phyloP scores from a whole-genome alignment of 2,888 invertebrate species.

The Iselma pallidipennis region DNA sequence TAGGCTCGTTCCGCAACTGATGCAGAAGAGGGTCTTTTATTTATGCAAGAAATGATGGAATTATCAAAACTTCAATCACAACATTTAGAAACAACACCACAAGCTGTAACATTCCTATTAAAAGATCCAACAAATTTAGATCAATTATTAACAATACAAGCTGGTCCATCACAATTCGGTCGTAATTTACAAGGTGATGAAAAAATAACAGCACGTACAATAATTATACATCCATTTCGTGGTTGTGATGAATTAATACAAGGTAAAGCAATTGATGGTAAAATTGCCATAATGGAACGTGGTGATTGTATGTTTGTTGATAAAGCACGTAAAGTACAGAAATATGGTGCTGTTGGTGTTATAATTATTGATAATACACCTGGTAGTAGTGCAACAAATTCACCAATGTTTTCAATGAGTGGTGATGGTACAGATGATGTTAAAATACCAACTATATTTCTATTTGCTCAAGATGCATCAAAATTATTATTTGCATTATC shows the following conservation, averaged over 20 bases:
- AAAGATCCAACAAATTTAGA: conserved; percentile 47
- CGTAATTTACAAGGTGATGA: conserved; percentile 70
- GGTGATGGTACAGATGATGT: conserved; percentile 90
- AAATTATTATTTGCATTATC: conserved; percentile 66
- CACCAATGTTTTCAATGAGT: conserved; percentile 95
- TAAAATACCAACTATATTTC: conserved; percentile 86
- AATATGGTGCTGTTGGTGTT: conserved; percentile 80
- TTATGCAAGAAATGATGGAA: conserved; percentile 97
- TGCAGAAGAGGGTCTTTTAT: conserved; percentile 89
- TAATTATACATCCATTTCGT: conserved; percentile 70
- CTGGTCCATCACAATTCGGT: conserved; percentile 93
- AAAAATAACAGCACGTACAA: conserved; percentile 66
- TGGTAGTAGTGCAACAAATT: conserved; percentile 72
- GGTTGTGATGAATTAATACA: conserved; percentile 67
- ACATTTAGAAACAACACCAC: conserved; percentile 62
- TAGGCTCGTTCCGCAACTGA: conserved; percentile 85
- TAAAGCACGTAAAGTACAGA: conserved; percentile 84
- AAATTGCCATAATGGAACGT: conserved; percentile 83
- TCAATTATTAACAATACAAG: conserved; percentile 60
- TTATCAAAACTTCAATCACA: conserved; percentile 73
- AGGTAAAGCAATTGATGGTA: conserved; percentile 64
- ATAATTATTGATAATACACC: conserved; percentile 84
- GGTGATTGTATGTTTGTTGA: conserved; percentile 96
- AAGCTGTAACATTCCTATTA: conserved; percentile 57
- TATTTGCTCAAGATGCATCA: conserved; percentile 78